Conservation (phyloP, 2,113 vertebrate genomes). For the Acrocephalus arundinaceus region DNA sequence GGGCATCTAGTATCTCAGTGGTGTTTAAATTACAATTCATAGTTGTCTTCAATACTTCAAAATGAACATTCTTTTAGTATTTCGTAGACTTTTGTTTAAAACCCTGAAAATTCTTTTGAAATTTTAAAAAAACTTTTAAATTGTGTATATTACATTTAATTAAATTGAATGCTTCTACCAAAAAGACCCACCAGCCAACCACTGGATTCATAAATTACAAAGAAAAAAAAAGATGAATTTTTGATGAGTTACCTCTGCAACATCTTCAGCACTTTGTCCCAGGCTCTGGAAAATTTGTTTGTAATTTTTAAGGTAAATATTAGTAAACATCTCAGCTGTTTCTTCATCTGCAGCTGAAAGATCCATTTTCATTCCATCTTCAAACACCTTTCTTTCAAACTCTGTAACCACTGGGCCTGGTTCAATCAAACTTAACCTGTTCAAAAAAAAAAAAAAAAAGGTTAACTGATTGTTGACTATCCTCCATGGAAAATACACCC, state of each 20-base stretch:
- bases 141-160: background rate
- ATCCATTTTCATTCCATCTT: slow-evolving; percentile 83
- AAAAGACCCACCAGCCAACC: background rate
- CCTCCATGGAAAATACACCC: background rate
- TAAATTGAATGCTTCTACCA: background rate
- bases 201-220: background rate
- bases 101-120: background rate
- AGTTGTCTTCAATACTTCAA: background rate
- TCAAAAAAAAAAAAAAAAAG: background rate
- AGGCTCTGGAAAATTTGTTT: slow-evolving; percentile 83
- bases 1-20: background rate
- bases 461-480: background rate
- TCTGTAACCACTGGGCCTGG: slow-evolving; percentile 83
- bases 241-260: slow-evolving; percentile 78
- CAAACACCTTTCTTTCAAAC: slow-evolving; percentile 85
- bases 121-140: background rate
- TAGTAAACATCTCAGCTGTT: slow-evolving; percentile 85
- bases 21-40: background rate
- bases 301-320: slow-evolving; percentile 85
- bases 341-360: slow-evolving; percentile 80
- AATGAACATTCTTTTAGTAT: background rate
- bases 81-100: background rate
- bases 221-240: background rate
- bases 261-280: slow-evolving; percentile 81
- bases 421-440: slow-evolving; percentile 82